A percentile compares a stretch with the other conserved stretches of the same genome.
Evolutionary conservation across 2,113 vertebrate genomes (phyloP).

Genomic region (Aegotheles bennettii): DNA sequence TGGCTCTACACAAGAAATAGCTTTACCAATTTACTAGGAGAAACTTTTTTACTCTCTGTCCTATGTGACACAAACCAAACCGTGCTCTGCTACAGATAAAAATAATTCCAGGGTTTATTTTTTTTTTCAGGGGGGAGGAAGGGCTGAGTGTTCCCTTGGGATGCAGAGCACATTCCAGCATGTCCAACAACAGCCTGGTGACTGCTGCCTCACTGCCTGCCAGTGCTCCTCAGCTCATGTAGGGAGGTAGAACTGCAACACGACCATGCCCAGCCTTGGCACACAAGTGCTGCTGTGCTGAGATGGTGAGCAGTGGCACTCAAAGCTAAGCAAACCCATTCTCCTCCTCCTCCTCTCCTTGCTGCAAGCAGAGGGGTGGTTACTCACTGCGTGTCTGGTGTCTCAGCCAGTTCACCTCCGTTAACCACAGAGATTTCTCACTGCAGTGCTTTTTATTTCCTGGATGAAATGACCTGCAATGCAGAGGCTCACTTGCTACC

Average conservation of each 20-base stretch:
- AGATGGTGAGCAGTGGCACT: fast-evolving
- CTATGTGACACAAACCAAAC: neutral
- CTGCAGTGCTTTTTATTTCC: neutral
- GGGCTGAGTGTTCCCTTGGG: neutral
- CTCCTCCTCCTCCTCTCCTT: neutral
- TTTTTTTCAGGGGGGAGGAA: too few species aligned
- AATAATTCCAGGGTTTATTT: neutral
- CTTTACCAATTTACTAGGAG: neutral
- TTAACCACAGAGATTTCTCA: neutral
- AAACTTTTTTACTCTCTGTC: neutral
- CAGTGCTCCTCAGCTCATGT: fast-evolving
- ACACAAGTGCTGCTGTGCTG: fast-evolving
- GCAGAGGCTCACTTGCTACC: slow-evolving; percentile 22
- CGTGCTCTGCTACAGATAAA: neutral
- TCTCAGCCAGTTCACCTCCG: neutral
- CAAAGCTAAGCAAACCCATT: neutral
- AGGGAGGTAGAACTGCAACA: fast-evolving
- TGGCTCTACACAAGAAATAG: neutral
- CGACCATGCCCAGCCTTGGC: fast-evolving
- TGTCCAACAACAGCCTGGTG: fast-evolving
- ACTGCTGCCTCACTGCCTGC: neutral
- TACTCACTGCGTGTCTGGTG: neutral
- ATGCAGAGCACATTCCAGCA: neutral
- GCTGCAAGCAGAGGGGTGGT: neutral
- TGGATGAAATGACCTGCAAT: slow-evolving; percentile 39